Evolutionary conservation across 2,888 invertebrate genomes (phyloP), one percentile per base, ranked within the genome.

Genomic region (Oligia fasciuncula): DNA sequence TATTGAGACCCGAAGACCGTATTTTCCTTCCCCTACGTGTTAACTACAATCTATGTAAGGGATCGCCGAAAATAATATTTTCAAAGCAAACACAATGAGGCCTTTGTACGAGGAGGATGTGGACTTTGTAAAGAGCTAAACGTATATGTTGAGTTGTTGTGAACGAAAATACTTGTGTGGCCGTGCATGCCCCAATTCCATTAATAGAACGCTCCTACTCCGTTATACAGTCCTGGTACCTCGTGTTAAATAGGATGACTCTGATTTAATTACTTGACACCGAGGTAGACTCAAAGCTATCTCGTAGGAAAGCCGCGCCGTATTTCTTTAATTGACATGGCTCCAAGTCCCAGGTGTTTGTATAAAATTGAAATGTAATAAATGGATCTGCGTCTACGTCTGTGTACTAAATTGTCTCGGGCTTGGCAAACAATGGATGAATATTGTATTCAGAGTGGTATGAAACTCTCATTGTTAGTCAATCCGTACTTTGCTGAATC

Each of bases 21-120:
- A 87, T 87, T 82, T 85, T 77, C 71, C 79, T 68, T 75, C 67
- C 71, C 70, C 65, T 78, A 85, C 81, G 82, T 89, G 86, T 85
- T 89, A 87, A 89, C 85, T 88, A 85, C 84, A 82, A 80, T 76
- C 76, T 85, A 86, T 81, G 87, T 88, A 83, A 89, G 85, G 84
- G 86, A 86, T 86, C 83, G 71, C 77, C 70, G 76, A 82, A 87
- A 90, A 90, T 91, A 91, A 90, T 90, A 91, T 91, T 91, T 90
- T 90, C 87, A 85, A 76, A 85, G 85, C 84, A 87, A 90, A 90
- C 87, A 87, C 89, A 91, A 91, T 89, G 89, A 88, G 78, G 72
- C 86, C 81, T 89, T 90, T 91, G 87, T 89, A 77, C 76, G 69
- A 43, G n/a, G 68, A 80, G 83, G 79, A 88, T 81, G 88, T 83